Conservation (phyloP, 1,140 invertebrate genomes). For the Ostrea edulis region DNA sequence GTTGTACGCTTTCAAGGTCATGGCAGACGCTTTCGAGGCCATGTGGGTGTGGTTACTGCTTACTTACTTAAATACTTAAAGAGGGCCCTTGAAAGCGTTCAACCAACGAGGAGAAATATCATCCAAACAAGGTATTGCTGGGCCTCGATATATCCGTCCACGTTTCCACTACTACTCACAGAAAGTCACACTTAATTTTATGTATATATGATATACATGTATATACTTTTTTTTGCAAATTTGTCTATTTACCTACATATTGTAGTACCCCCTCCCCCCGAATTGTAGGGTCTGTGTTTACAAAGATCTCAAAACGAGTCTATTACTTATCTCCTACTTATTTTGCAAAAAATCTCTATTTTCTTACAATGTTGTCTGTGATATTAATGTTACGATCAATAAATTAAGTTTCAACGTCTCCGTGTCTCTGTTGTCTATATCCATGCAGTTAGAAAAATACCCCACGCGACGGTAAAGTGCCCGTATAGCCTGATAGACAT, state of each 20-base stretch:
- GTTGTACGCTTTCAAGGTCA: not conserved
- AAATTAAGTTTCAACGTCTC: slow-evolving; percentile 29
- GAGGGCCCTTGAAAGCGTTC: not conserved
- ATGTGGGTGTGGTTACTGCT: slow-evolving; percentile 10
- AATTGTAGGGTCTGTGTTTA: not conserved
- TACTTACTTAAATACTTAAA: not conserved
- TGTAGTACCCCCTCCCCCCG: not conserved
- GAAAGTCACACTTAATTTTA: not conserved
- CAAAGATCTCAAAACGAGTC: not conserved
- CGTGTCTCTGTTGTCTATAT: not conserved
- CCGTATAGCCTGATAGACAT: too few relatives aligned
- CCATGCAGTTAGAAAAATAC: too few relatives aligned
- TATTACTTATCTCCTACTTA: not conserved
- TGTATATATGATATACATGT: not conserved
- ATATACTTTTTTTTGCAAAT: not conserved
- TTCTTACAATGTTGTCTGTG: slow-evolving; percentile 33
- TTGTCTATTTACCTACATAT: not conserved
- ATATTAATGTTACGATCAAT: slow-evolving; percentile 8
- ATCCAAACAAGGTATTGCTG: not conserved
- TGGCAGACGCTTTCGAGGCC: not conserved
- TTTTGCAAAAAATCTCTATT: slow-evolving; percentile 3
- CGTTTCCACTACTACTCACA: not conserved
- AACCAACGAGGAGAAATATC: not conserved
- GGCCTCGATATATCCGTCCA: slow-evolving; percentile 21
- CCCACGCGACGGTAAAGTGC: too few relatives aligned